Base-by-base conservation (phyloP, 2,113 vertebrate genomes). In the Pelusios castaneus region DNA sequence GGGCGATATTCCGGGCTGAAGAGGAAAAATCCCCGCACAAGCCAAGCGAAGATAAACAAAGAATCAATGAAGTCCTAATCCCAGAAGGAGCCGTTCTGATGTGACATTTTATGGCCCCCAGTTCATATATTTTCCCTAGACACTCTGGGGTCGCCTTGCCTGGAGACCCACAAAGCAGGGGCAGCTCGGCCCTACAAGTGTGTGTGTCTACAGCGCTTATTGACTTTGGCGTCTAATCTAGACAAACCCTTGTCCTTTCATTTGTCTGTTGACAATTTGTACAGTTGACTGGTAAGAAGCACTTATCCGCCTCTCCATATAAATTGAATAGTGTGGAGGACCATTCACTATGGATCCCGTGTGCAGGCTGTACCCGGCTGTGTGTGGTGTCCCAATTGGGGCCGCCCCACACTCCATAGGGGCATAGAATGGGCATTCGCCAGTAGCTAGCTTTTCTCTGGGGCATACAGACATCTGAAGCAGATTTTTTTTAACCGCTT, bases 41-140 rank as follows among this genome's bases (percentile, higher is more conserved):
- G 47, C 31, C 2, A 16, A 5, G 25, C 5, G 27, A 43, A 14
- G 34, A 80, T 0, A 2, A 13, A 60, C 14, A 34, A 47, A 82
- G 45, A 55, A 52, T 41, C 41, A 2, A 27, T 10, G 8, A 3
- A 27, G 25, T 34, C 34, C 10, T n/a, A 38, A 70, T 22, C 4
- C 17, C n/a, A 38, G 19, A 1, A 70, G 4, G 3, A n/a, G 21
- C 60, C 27, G 1, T 85, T 89, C 25, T 17, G 29, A 7, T 31
- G 47, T 1, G n/a, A 11, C 8, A 41, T 4, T n/a, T 78, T n/a
- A 16, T 12, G 2, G 45, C 29, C 76, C 5, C 41, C n/a, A n/a
- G 7, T 21, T 5, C 27, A 10, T 11, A 38, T 67, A 49, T 75
- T n/a, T 8, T 25, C 12, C 43, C 9, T 43, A 34, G 21, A 9